Base-by-base conservation (phyloP, 2,888 invertebrate genomes). In the Smittia sp. region DNA sequence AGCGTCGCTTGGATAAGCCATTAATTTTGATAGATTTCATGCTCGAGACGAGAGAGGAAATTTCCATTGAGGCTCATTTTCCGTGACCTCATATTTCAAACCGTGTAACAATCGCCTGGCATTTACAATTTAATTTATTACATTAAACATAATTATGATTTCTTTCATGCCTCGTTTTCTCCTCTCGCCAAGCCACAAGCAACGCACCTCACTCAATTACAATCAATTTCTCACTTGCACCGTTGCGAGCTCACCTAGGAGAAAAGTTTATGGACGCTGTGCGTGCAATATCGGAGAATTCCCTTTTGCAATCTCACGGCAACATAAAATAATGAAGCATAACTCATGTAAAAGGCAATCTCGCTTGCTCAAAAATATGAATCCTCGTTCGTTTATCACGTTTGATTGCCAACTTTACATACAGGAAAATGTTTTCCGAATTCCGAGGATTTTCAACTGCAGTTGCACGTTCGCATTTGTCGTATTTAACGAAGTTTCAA, bases 61-160 rank as follows among this genome's bases (percentile, higher is more conserved):
- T 58, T 58, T 58, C 22, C 58, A 58, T 58, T 13, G 58, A 58
- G 58, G 58, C 58, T 58, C 58, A 58, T 58, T 58, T 62, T 72
- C 72, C 72, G 32, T 72, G 72, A 72, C 72, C 72, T 39, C 72
- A 72, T 72, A 72, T 54, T 54, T 72, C 58, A 70, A 22, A 38
- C 7, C 27, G 11, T 46, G 24, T 32, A 24, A 69, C 32, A 69
- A 69, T 54, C 52, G 54, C 69, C 32, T 54, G 69, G 69, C 69
- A 69, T 54, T 38, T 62, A 72, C 62, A 72, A 62, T 72, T 72
- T 72, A 72, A 72, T 72, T 62, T 72, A 72, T 72, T 62, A 62
- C 72, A 72, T 72, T 72, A 72, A 72, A 20, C 62, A 27, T 72
- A 72, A 72, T 72, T 72, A 72, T 72, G 72, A 72, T 62, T 72